Percentiles rank a stretch among this genome's conserved stretches.
Conservation (phyloP, 2,113 vertebrate species). For the Merops nubicus region DNA sequence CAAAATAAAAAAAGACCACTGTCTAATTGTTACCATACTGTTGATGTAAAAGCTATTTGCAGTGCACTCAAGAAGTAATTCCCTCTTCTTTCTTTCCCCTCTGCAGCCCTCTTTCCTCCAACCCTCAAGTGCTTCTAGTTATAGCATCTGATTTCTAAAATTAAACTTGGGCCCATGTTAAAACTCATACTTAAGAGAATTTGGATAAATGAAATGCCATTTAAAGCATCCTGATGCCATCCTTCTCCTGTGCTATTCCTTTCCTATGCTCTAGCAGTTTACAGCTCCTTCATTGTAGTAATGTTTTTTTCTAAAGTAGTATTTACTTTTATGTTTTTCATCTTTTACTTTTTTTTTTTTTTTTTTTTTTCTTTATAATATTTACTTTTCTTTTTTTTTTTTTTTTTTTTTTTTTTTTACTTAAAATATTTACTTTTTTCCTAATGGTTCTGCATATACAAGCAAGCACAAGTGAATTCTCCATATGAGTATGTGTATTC, state of each 20-base stretch:
- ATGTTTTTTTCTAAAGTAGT: background rate
- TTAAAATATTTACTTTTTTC: background rate
- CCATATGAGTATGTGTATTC: rapidly evolving
- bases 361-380: background rate
- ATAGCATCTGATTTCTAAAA: constrained; percentile 25
- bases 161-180: background rate
- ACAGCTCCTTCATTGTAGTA: background rate
- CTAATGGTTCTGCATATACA: background rate
- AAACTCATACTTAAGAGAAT: background rate
- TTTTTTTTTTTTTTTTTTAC: background rate
- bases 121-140: background rate
- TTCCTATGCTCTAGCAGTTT: background rate
- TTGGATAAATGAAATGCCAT: background rate
- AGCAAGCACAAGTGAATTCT: background rate
- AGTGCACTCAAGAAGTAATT: background rate
- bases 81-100: background rate
- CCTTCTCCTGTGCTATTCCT: background rate
- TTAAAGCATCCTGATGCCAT: background rate
- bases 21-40: constrained; percentile 60
- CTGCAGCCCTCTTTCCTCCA: background rate
- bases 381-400: background rate
- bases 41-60: constrained; percentile 46
- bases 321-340: background rate
- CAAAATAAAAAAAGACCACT: constrained; percentile 52
- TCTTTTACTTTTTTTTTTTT: background rate